Conservation (phyloP, 2,113 vertebrate species). For the Tricholaema leucomelas region DNA sequence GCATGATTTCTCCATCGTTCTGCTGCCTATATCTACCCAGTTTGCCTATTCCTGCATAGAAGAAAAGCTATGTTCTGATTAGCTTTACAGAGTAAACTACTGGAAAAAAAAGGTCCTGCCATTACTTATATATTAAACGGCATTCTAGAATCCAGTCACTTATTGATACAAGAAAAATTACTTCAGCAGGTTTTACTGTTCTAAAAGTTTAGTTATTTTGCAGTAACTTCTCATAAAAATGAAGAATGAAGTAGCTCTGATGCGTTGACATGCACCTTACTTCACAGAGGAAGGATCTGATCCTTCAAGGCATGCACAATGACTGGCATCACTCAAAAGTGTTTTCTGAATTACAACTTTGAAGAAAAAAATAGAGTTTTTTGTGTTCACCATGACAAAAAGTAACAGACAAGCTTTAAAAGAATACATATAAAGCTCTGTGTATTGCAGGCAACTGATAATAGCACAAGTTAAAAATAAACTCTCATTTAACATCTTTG, state of each 20-base stretch:
- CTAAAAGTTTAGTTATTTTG: not conserved
- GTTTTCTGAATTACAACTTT: not conserved
- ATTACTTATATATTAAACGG: not conserved
- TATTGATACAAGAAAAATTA: not conserved
- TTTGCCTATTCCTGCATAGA: not conserved
- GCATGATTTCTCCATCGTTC: not conserved
- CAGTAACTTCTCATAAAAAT: not conserved
- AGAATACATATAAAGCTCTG: not conserved
- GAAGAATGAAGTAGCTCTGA: not conserved
- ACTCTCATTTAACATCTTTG: not conserved
- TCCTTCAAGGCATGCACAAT: not conserved
- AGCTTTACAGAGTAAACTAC: not conserved
- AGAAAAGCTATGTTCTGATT: not conserved
- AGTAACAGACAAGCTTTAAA: no score
- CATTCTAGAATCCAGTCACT: not conserved
- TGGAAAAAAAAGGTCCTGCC: not conserved
- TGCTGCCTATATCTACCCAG: not conserved
- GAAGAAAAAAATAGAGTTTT: not conserved
- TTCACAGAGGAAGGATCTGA: not conserved
- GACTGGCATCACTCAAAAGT: not conserved
- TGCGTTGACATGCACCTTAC: not conserved
- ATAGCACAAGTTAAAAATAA: slow-evolving; percentile 17
- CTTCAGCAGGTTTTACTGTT: not conserved
- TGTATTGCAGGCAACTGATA: not conserved
- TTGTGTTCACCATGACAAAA: not conserved